Conservation (phyloP, 2,888 invertebrate species). For the Linnaemya tessellans region DNA sequence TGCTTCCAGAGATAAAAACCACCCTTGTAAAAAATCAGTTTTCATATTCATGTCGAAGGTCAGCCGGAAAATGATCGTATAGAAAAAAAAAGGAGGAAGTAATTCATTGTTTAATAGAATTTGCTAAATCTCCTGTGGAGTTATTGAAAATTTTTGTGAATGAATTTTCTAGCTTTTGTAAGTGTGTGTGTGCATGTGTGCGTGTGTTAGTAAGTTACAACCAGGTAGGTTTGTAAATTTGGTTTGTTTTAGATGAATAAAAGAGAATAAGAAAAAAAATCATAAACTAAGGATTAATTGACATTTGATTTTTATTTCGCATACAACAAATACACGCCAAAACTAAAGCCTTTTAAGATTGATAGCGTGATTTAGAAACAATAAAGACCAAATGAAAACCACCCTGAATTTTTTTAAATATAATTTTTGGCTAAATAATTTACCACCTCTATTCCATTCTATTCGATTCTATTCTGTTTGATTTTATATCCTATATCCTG, state of each 20-base stretch:
- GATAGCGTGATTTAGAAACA: constrained; percentile 61
- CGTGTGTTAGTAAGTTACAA: constrained; percentile 19
- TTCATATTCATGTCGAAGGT: constrained; percentile 35
- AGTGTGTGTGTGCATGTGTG: background rate
- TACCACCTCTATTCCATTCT: constrained; percentile 55
- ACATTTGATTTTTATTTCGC: constrained; percentile 68
- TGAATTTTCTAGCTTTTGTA: constrained; percentile 27
- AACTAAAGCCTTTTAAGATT: constrained; percentile 65
- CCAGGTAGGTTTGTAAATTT: constrained; percentile 66
- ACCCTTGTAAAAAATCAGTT: constrained; percentile 17
- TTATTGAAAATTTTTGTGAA: constrained; percentile 69
- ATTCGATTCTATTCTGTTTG: constrained; percentile 16
- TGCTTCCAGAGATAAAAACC: constrained; percentile 28
- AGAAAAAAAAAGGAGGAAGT: constrained; percentile 45
- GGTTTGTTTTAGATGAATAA: constrained; percentile 26
- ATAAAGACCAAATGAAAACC: constrained; percentile 30
- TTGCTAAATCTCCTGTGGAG: constrained; percentile 68
- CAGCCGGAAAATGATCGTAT: constrained; percentile 37
- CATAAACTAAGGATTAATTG: constrained; percentile 68
- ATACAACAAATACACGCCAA: constrained; percentile 28
- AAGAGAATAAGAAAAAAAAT: background rate
- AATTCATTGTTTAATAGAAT: constrained; percentile 56
- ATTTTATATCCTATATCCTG: constrained; percentile 65
- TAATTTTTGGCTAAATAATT: constrained; percentile 64
- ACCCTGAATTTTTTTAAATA: constrained; percentile 55